Evolutionary conservation across 2,113 vertebrate genomes (phyloP).

Genomic region (Phyllostomus discolor): DNA sequence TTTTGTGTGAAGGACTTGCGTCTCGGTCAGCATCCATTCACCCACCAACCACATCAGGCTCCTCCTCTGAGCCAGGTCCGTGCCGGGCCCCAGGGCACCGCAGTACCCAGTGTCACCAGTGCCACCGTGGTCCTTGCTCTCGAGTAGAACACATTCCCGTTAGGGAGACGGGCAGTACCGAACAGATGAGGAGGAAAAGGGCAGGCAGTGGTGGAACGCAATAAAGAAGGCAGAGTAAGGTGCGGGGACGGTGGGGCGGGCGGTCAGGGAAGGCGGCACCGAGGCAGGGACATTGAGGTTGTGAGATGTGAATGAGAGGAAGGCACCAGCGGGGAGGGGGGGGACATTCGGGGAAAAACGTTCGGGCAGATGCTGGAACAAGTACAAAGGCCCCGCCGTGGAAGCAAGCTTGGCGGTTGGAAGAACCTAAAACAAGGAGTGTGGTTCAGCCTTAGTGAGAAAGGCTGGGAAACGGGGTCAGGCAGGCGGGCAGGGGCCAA

Average conservation of each 20-base stretch:
- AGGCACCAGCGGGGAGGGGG: not conserved
- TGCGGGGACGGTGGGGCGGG: too few relatives aligned
- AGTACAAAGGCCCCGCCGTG: not conserved
- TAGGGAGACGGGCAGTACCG: not conserved
- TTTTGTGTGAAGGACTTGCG: not conserved
- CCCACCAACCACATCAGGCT: not conserved
- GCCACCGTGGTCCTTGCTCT: not conserved
- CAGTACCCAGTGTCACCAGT: not conserved
- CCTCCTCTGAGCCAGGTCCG: not conserved
- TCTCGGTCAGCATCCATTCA: accelerated
- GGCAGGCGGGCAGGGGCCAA: not conserved
- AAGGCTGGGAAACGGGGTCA: too few relatives aligned
- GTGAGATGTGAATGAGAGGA: not conserved
- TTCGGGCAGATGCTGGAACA: not conserved
- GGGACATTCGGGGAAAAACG: too few relatives aligned
- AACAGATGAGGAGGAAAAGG: not conserved
- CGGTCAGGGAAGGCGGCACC: accelerated
- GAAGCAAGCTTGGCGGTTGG: too few relatives aligned
- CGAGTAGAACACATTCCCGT: not conserved
- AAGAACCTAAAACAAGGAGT: not conserved
- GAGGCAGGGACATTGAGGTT: not conserved
- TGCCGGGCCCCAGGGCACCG: not conserved
- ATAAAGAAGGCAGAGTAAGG: not conserved
- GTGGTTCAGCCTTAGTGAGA: not conserved
- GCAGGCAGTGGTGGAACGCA: not conserved